Percentiles rank a stretch among this genome's conserved stretches.
Evolutionary conservation across 2,888 invertebrate species (phyloP).

Genomic region (Eupithecia inturbata): DNA sequence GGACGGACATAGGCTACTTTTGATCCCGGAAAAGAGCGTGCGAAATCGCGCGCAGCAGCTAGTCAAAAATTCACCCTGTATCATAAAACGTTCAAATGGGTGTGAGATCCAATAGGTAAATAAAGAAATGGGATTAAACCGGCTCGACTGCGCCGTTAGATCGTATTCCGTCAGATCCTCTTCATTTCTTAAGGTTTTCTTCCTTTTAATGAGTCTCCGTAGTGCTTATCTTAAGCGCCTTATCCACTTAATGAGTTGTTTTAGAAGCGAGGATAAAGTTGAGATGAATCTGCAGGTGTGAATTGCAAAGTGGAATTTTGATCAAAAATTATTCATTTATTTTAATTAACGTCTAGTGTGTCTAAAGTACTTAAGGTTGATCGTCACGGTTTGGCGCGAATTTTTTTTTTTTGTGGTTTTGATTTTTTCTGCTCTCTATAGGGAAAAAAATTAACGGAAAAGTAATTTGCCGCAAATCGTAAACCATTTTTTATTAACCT

Average conservation of each 20-base stretch:
- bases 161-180: background rate
- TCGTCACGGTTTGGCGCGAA: too few relatives aligned
- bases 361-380: too few relatives aligned
- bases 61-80: too few relatives aligned
- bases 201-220: slow-evolving; percentile 23
- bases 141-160: background rate
- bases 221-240: slow-evolving; percentile 10
- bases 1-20: too few relatives aligned
- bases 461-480: too few relatives aligned
- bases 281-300: background rate
- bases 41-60: too few relatives aligned
- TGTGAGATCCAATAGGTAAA: background rate
- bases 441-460: too few relatives aligned
- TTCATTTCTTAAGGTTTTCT: slow-evolving; percentile 7
- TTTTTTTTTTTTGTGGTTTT: too few relatives aligned
- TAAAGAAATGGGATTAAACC: background rate
- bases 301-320: background rate
- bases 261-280: slow-evolving; percentile 18
- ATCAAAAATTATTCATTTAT: background rate
- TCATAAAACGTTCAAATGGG: background rate
- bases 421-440: too few relatives aligned
- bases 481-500: too few relatives aligned
- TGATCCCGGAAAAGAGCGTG: too few relatives aligned
- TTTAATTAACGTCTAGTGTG: background rate
- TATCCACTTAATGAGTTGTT: slow-evolving; percentile 27